Conservation (phyloP, 2,113 vertebrate species). For the Gila orcuttii region DNA sequence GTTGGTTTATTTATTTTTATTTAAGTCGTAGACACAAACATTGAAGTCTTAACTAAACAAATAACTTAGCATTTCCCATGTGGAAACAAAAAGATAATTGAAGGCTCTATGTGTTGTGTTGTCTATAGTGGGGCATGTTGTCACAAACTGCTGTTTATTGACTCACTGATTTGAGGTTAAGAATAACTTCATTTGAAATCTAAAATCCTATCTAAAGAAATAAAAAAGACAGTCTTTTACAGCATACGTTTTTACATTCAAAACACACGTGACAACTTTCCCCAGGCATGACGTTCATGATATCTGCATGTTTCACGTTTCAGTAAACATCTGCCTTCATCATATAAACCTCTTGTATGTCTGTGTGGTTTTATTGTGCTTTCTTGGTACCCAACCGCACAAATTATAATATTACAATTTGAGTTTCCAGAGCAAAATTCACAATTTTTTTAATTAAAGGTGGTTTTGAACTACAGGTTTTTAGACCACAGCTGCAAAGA, state of each 20-base stretch:
- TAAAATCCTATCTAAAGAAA: neutral
- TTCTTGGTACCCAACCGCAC: neutral
- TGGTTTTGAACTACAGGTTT: no score
- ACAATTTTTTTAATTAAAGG: no score
- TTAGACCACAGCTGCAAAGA: no score
- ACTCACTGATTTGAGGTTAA: neutral
- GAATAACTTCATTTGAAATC: neutral
- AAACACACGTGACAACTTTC: neutral
- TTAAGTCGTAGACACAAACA: neutral
- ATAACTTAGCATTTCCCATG: neutral
- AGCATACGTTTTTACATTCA: neutral
- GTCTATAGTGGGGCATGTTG: neutral
- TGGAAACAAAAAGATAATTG: neutral
- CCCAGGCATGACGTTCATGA: neutral
- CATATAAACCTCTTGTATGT: neutral
- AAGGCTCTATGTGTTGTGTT: neutral
- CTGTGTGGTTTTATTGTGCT: neutral
- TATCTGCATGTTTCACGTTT: neutral
- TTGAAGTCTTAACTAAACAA: neutral
- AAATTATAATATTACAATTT: neutral
- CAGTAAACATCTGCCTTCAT: neutral
- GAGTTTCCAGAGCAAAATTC: neutral
- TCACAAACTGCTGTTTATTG: neutral
- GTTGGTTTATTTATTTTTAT: no score
- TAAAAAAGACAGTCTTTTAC: neutral